These are phyloP conservation scores for Mungos mungo DNA, from an alignment of 2,113 vertebrate genomes.

Conservation along the genomic window DNA sequence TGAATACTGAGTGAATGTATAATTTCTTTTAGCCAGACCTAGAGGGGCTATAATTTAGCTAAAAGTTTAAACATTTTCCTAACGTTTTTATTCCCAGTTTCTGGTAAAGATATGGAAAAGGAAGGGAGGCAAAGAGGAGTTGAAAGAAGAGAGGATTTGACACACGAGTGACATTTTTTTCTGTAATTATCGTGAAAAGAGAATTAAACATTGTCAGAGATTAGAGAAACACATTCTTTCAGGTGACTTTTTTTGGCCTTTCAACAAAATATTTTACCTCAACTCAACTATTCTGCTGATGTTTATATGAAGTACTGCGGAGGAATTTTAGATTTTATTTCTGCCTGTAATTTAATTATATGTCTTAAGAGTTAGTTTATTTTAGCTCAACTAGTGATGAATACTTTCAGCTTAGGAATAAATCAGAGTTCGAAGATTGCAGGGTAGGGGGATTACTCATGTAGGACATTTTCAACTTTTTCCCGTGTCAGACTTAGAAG, in stretches of 20 bases:
- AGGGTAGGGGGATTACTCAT: conserved; percentile 74
- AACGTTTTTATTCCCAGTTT: conserved; percentile 55
- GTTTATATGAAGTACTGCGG: conserved; percentile 70
- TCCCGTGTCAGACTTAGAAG: conserved; percentile 70
- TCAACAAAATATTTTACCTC: conserved; percentile 69
- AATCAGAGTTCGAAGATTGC: conserved; percentile 79
- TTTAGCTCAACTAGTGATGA: conserved; percentile 81
- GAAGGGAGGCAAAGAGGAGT: background rate
- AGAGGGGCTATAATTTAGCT: conserved; percentile 63
- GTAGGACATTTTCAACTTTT: conserved; percentile 75
- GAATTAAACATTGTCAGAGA: conserved; percentile 66
- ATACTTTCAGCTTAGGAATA: conserved; percentile 81
- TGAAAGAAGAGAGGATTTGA: conserved; percentile 61
- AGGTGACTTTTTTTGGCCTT: conserved; percentile 21
- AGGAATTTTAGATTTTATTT: conserved; percentile 82
- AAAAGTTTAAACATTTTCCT: conserved; percentile 66
- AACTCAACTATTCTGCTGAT: conserved; percentile 69
- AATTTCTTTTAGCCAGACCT: conserved; percentile 64
- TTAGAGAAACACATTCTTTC: conserved; percentile 61
- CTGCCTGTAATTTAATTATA: conserved; percentile 82
- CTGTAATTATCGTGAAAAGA: conserved; percentile 62
- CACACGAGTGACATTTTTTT: conserved; percentile 9
- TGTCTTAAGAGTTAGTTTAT: conserved; percentile 80
- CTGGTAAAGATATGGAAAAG: background rate
- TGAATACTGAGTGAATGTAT: conserved; percentile 51